A percentile compares a stretch with the other conserved stretches of the same genome.
phyloP scores from a whole-genome alignment of 2,113 vertebrate genomes.

The Grus americana region DNA sequence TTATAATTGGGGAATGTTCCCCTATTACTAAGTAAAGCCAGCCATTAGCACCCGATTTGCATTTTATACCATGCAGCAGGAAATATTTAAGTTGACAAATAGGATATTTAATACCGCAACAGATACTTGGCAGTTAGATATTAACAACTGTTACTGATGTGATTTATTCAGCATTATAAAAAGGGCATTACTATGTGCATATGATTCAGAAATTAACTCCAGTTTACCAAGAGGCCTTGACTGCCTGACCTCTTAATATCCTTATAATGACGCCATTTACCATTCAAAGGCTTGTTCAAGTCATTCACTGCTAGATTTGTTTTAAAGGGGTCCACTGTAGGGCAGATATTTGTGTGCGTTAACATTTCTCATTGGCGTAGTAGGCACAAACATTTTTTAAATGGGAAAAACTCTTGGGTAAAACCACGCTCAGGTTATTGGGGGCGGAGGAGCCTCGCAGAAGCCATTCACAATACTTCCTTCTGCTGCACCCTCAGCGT shows the following conservation, averaged over 20 bases:
- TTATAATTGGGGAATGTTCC: slow-evolving; percentile 46
- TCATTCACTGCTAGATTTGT: slow-evolving; percentile 72
- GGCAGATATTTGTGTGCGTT: slow-evolving; percentile 51
- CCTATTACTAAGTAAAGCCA: slow-evolving; percentile 24
- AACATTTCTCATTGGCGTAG: slow-evolving; percentile 2
- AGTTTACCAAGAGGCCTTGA: slow-evolving; percentile 91
- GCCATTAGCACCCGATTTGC: slow-evolving; percentile 79
- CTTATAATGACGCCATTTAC: slow-evolving; percentile 99
- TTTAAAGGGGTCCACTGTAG: slow-evolving; percentile 61
- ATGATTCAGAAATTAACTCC: slow-evolving; percentile 97
- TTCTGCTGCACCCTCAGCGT: background rate
- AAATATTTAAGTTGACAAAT: slow-evolving; percentile 97
- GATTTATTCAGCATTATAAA: slow-evolving; percentile 94
- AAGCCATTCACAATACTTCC: background rate
- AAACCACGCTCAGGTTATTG: background rate
- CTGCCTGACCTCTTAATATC: slow-evolving; percentile 98
- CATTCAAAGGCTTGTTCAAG: slow-evolving; percentile 85
- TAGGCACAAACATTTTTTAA: background rate
- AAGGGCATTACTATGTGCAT: slow-evolving; percentile 93
- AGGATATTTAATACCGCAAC: slow-evolving; percentile 88
- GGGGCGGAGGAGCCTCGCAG: background rate
- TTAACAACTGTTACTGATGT: slow-evolving; percentile 96
- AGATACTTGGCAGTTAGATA: slow-evolving; percentile 96
- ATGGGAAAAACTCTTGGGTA: background rate
- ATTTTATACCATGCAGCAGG: slow-evolving; percentile 80